phyloP scores from a whole-genome alignment of 2,888 invertebrate species.

The Acleris emargana region DNA sequence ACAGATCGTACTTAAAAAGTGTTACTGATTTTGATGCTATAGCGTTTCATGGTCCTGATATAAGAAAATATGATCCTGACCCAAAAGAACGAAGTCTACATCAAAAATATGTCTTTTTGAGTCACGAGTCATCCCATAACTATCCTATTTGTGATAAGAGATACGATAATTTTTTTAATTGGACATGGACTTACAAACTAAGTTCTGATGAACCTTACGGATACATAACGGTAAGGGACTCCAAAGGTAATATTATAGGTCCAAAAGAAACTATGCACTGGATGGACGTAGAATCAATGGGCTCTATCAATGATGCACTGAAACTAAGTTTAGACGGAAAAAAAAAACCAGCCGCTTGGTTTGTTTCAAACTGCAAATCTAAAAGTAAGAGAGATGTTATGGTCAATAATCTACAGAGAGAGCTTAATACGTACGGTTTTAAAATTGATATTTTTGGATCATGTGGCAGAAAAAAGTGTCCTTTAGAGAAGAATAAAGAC shows the following conservation, averaged over 20 bases:
- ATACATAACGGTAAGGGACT: constrained; percentile 52
- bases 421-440: constrained; percentile 48
- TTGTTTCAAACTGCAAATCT: constrained; percentile 58
- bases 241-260: constrained; percentile 47
- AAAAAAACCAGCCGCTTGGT: constrained; percentile 59
- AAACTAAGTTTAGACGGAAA: constrained; percentile 50
- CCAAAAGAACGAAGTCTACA: constrained; percentile 44
- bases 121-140: constrained; percentile 53
- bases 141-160: constrained; percentile 50
- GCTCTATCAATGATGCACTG: constrained; percentile 46
- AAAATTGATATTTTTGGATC: constrained; percentile 56
- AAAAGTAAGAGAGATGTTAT: constrained; percentile 47
- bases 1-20: constrained; percentile 41
- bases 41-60: constrained; percentile 51
- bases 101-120: constrained; percentile 54
- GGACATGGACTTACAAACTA: constrained; percentile 61
- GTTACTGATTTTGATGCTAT: constrained; percentile 51
- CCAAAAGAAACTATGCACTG: constrained; percentile 54
- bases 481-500: constrained; percentile 41
- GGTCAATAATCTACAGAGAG: constrained; percentile 45
- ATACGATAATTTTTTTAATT: constrained; percentile 56
- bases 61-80: constrained; percentile 33
- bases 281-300: constrained; percentile 50
- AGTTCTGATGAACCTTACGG: constrained; percentile 55
- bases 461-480: constrained; percentile 54